Base-by-base conservation (phyloP, 2,888 invertebrate genomes). In the Megamerina dolium region DNA sequence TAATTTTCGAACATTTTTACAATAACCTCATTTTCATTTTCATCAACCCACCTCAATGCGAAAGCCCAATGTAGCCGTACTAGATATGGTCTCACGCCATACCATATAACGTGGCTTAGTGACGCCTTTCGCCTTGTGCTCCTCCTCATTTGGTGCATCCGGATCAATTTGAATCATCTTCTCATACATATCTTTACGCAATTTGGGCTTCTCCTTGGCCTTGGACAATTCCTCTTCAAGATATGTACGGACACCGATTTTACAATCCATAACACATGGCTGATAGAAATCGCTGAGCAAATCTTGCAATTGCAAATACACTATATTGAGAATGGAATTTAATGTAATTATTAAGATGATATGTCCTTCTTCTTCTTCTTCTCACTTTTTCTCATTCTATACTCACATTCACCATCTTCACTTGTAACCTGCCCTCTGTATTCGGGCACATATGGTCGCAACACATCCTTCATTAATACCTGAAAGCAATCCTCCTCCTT, bases 201-300 rank as follows among this genome's bases (percentile, higher is more conserved):
- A 72, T 68, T 91, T 92, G 16, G 93, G 93, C 72, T 93, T 92
- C 66, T 93, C 91, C 66, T 93, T 89, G 9, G 94, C 94, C 71
- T 94, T 95, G 16, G 89, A 87, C 8, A 95, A 75, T 70, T 96
- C 95, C 60, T 94, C 92, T 69, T 95, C 95, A 48, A 95, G 57
- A 68, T 95, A 96, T 0, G 95, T 95, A 58, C 95, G 77, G 21
- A 93, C 89, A 23, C 95, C 95, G 55, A 95, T 85, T 74, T 95
- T 95, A 72, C 94, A 91, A 74, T 95, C 95, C 94, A 95, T 95
- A 3, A 95, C 93, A 65, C 91, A 94, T 0, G 95, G 94, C 48
- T 87, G 83, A 57, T 85, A 82, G 68, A 93, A 95, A 65, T 89
- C 89, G 50, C 90, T 88, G 44, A 95, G 74, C 39, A 95, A 76